These are phyloP conservation scores for Cecidostiba fungosa DNA, from an alignment of 2,888 invertebrate genomes.

Conservation along the genomic window DNA sequence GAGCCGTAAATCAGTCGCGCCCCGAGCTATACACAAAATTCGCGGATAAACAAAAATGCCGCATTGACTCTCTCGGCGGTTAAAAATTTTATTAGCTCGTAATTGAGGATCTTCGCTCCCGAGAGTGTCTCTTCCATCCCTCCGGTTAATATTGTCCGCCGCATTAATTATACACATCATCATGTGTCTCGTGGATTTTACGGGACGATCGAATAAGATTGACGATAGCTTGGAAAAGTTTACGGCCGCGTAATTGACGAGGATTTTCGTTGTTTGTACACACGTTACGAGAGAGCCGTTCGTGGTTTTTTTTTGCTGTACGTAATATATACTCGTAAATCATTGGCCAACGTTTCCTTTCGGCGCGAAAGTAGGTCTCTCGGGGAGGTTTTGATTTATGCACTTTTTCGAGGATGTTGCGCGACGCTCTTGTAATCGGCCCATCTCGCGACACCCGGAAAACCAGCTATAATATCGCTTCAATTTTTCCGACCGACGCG, in stretches of 20 bases:
- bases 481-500: neutral
- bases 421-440: slow-evolving; percentile 23
- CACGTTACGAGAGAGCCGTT: neutral
- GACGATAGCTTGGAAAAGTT: slow-evolving; percentile 54
- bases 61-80: neutral
- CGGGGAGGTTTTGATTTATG: slow-evolving; percentile 47
- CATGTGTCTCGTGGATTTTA: slow-evolving; percentile 13
- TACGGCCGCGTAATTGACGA: slow-evolving; percentile 55
- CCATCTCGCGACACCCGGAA: neutral
- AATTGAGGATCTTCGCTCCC: slow-evolving; percentile 28
- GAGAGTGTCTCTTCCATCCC: neutral
- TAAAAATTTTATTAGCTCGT: slow-evolving; percentile 56
- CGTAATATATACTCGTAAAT: slow-evolving; percentile 39
- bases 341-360: slow-evolving; percentile 46
- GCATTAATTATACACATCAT: slow-evolving; percentile 54
- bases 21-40: neutral
- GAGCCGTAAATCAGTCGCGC: neutral
- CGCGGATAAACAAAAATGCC: slow-evolving; percentile 9
- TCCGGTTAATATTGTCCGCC: too few species aligned
- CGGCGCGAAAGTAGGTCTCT: slow-evolving; percentile 50
- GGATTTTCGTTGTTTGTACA: slow-evolving; percentile 1
- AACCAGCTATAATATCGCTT: neutral
- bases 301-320: neutral
- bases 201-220: slow-evolving; percentile 48
- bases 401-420: slow-evolving; percentile 14